These are phyloP conservation scores for Grantiella picta DNA, from an alignment of 2,113 vertebrate species.

Conservation along the genomic window DNA sequence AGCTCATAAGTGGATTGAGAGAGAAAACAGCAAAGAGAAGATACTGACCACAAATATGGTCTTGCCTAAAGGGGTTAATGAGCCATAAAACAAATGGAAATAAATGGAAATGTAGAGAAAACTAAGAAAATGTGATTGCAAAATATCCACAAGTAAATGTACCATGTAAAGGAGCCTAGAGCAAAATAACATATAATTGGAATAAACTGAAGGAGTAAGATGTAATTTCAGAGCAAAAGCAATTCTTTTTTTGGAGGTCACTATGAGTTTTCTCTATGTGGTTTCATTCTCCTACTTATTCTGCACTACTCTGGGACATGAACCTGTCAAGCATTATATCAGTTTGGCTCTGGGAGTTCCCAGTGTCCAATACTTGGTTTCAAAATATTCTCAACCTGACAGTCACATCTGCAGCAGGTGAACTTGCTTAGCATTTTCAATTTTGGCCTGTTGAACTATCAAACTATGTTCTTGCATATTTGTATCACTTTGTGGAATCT, in stretches of 20 bases:
- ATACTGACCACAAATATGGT: neutral
- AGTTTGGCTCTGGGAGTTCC: neutral
- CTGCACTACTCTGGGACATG: neutral
- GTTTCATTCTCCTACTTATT: neutral
- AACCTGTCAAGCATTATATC: neutral
- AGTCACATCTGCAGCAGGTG: neutral
- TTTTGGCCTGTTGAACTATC: neutral
- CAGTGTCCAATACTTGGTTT: neutral
- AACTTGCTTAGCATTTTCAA: neutral
- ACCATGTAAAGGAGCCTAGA: neutral
- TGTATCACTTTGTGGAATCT: neutral
- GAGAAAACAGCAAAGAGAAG: neutral
- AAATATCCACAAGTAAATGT: conserved; percentile 7
- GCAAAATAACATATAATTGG: neutral
- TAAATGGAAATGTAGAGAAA: neutral
- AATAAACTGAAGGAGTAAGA: neutral
- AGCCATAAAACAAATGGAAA: neutral
- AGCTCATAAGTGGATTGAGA: neutral
- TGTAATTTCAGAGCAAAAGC: neutral
- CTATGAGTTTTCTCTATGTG: neutral
- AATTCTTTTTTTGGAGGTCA: neutral
- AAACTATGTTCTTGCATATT: neutral
- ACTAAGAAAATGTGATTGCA: neutral
- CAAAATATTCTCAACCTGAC: neutral
- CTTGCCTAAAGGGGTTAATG: neutral